phyloP scores from a whole-genome alignment of 2,797 vertebrate species.

The Acanthurus lineatus region DNA sequence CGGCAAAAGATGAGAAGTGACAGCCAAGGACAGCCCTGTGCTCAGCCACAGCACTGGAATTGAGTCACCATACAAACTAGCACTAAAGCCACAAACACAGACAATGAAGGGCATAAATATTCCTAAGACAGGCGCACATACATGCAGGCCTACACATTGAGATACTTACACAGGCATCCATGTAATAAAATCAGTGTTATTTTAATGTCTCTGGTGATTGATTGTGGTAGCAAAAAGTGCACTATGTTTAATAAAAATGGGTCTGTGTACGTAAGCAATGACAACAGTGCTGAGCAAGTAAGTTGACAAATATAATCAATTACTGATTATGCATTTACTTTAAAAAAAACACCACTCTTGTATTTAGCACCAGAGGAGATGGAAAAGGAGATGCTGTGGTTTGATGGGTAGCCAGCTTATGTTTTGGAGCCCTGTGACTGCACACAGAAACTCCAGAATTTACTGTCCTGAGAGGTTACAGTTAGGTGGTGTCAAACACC shows the following conservation, averaged over 20 bases:
- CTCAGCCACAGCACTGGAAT: constrained; percentile 68
- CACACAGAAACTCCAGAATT: not conserved
- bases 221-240: not conserved
- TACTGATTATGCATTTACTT: not conserved
- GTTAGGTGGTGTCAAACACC: not conserved
- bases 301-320: not conserved
- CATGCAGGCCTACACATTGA: constrained; percentile 1
- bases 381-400: not conserved
- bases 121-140: constrained; percentile 10
- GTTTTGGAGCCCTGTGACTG: not conserved
- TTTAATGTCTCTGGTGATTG: not conserved
- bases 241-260: not conserved
- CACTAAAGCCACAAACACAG: constrained; percentile 25
- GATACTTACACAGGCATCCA: constrained; percentile 3
- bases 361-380: not conserved
- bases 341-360: not conserved
- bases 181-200: constrained; percentile 18
- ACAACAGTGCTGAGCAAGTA: not conserved
- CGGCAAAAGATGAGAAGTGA: constrained; percentile 79
- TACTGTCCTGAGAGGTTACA: not conserved
- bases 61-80: constrained; percentile 74
- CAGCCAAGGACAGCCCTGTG: constrained; percentile 74
- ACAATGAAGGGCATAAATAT: constrained; percentile 22
- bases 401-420: not conserved
- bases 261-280: not conserved